A percentile compares a stretch with the other conserved stretches of the same genome.
phyloP scores from a whole-genome alignment of 2,113 vertebrate species.

The Pogonocichla stellata region DNA sequence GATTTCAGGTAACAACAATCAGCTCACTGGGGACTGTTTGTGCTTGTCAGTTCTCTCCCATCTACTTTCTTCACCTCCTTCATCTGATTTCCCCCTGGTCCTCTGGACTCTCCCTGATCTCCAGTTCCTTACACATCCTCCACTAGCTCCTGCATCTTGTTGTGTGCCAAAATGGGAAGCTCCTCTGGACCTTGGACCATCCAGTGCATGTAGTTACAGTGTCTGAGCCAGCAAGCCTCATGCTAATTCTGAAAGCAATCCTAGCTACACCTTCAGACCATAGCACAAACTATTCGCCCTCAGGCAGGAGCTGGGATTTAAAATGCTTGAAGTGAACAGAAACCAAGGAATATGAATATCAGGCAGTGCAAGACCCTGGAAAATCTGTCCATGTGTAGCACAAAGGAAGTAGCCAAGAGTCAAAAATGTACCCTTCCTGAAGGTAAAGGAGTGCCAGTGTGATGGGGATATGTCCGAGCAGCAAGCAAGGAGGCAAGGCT shows the following conservation, averaged over 20 bases:
- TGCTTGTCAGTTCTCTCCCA: neutral
- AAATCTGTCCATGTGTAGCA: neutral
- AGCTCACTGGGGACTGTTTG: neutral
- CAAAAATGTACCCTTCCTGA: neutral
- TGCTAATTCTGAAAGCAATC: neutral
- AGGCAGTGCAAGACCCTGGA: neutral
- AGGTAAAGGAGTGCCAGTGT: neutral
- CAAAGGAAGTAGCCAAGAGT: neutral
- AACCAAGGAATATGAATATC: neutral
- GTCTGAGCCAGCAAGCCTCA: neutral
- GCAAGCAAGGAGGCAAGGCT: neutral
- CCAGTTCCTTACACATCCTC: neutral
- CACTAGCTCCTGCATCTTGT: neutral
- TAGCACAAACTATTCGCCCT: neutral
- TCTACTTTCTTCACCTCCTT: neutral
- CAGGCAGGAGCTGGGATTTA: neutral
- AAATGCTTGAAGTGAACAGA: neutral
- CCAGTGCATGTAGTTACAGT: neutral
- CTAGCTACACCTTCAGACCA: neutral
- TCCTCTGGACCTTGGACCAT: neutral
- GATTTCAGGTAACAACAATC: neutral
- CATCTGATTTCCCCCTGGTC: neutral
- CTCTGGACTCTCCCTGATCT: neutral
- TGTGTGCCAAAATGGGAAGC: neutral
- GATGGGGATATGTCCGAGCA: neutral